A percentile compares a stretch with the other conserved stretches of the same genome.
These are phyloP conservation scores for Oryzias curvinotus DNA, from an alignment of 2,113 vertebrate species.

Conservation along the genomic window DNA sequence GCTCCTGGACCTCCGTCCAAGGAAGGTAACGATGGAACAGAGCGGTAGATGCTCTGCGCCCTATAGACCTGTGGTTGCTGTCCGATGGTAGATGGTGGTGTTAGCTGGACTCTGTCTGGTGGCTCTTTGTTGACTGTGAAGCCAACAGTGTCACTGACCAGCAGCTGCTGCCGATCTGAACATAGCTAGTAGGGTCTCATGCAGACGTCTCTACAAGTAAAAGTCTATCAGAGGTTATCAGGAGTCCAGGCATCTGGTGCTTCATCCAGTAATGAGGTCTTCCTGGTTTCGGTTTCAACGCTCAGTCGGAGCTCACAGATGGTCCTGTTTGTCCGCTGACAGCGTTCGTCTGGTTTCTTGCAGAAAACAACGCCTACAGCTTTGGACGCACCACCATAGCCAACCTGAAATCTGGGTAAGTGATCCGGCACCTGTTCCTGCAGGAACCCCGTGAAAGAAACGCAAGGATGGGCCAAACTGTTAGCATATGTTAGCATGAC, in stretches of 20 bases:
- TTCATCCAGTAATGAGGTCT: no score
- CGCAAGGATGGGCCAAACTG: no score
- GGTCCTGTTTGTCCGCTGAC: not conserved
- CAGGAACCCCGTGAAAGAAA: not conserved
- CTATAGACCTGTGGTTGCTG: conserved; percentile 12
- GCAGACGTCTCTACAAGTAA: no score
- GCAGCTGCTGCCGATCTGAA: no score
- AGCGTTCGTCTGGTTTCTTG: not conserved
- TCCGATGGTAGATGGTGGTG: conserved; percentile 23
- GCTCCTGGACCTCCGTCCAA: conserved; percentile 57
- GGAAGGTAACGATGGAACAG: conserved; percentile 62
- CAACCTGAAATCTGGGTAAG: conserved; percentile 93
- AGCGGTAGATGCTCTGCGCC: conserved; percentile 3
- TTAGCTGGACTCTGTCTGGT: not conserved
- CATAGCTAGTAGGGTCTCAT: no score
- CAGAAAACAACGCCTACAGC: conserved; percentile 97
- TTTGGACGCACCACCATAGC: conserved; percentile 97
- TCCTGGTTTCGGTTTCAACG: no score
- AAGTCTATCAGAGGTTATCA: no score
- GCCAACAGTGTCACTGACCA: no score
- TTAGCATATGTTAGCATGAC: no score
- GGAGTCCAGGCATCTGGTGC: no score
- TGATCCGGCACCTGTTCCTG: not conserved
- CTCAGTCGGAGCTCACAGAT: not conserved
- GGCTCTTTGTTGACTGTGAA: not conserved